These are phyloP conservation scores for Meda fulgida DNA, from an alignment of 2,797 vertebrate species.

Conservation along the genomic window DNA sequence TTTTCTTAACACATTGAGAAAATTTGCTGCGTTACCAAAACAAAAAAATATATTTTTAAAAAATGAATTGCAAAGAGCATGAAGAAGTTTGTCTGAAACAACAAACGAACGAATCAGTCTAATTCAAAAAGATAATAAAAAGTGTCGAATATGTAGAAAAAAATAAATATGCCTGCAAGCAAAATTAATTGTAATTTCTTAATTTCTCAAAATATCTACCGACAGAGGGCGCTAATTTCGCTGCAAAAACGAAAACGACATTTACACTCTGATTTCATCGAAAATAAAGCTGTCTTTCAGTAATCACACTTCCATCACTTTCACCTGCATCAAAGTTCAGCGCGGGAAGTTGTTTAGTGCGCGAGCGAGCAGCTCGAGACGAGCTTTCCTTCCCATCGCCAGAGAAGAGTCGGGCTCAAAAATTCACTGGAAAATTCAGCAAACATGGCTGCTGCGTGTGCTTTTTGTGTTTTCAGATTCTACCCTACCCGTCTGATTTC, in stretches of 20 bases:
- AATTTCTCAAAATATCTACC: slow-evolving; percentile 72
- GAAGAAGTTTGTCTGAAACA: background rate
- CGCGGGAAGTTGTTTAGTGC: background rate
- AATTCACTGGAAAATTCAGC: slow-evolving; percentile 77
- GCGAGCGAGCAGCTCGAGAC: background rate
- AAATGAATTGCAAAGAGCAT: background rate
- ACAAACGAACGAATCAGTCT: background rate
- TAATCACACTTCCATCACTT: slow-evolving; percentile 49
- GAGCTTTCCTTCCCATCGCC: slow-evolving; percentile 56
- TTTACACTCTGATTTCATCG: slow-evolving; percentile 60
- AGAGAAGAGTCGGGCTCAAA: slow-evolving; percentile 49
- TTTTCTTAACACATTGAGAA: background rate
- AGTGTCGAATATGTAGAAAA: slow-evolving; percentile 57
- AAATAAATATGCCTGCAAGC: slow-evolving; percentile 49
- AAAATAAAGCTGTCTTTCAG: slow-evolving; percentile 57
- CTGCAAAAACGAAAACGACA: slow-evolving; percentile 65
- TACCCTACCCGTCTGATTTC: slow-evolving; percentile 77
- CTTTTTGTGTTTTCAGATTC: slow-evolving; percentile 81
- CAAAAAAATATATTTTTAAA: too few relatives aligned
- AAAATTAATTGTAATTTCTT: slow-evolving; percentile 65
- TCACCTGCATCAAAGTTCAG: background rate
- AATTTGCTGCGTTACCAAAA: background rate
- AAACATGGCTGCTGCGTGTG: slow-evolving; percentile 88
- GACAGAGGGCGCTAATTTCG: slow-evolving; percentile 80
- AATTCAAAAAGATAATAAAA: background rate